Conservation (phyloP, 2,888 invertebrate genomes). For the Adela reaumurella region DNA sequence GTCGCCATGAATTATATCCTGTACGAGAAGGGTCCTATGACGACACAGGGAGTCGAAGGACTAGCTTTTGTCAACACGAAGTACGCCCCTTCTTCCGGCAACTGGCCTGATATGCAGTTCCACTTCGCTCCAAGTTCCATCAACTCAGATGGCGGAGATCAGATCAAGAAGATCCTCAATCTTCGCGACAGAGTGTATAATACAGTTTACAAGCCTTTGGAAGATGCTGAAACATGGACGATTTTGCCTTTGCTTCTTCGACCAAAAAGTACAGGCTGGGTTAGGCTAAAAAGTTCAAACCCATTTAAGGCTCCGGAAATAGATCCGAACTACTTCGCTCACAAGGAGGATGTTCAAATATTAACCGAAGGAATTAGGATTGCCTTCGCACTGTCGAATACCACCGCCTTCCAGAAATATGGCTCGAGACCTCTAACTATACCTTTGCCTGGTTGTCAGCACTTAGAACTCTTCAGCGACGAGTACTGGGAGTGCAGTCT, state of each 20-base stretch:
- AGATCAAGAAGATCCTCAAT: slow-evolving; percentile 72
- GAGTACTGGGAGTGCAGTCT: slow-evolving; percentile 86
- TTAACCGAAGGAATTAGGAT: slow-evolving; percentile 82
- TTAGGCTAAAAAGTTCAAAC: slow-evolving; percentile 77
- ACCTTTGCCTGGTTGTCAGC: slow-evolving; percentile 79
- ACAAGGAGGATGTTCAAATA: slow-evolving; percentile 74
- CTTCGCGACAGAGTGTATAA: slow-evolving; percentile 78
- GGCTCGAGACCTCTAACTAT: slow-evolving; percentile 76
- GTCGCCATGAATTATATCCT: slow-evolving; percentile 79
- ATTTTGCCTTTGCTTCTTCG: slow-evolving; percentile 77
- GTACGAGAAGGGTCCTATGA: slow-evolving; percentile 80
- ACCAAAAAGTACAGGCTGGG: slow-evolving; percentile 83
- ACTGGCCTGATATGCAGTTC: slow-evolving; percentile 84
- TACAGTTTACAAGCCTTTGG: slow-evolving; percentile 78
- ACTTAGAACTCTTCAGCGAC: slow-evolving; percentile 67
- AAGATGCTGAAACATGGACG: slow-evolving; percentile 78
- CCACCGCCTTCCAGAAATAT: slow-evolving; percentile 75
- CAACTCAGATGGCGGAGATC: slow-evolving; percentile 78
- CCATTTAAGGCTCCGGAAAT: slow-evolving; percentile 81
- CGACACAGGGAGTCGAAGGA: slow-evolving; percentile 80
- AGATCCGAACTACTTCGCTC: slow-evolving; percentile 89
- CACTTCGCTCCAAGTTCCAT: slow-evolving; percentile 84
- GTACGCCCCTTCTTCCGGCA: slow-evolving; percentile 71
- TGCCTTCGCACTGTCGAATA: slow-evolving; percentile 74
- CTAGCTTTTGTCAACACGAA: slow-evolving; percentile 84